Evolutionary conservation across 2,888 invertebrate species (phyloP).

Genomic region (Heliconius sara): DNA sequence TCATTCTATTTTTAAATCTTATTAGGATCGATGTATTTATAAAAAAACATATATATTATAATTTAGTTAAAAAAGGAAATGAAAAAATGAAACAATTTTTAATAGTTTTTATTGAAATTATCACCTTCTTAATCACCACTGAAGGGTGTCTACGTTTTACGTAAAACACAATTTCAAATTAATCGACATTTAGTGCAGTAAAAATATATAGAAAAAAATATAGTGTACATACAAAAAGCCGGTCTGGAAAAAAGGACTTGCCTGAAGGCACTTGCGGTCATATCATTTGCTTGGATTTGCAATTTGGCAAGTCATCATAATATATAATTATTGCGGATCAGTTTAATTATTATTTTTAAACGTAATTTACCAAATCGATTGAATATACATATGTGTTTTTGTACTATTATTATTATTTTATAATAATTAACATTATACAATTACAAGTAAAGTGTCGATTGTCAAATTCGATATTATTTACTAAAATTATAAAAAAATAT

Average conservation of each 20-base stretch:
- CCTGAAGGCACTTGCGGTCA: constrained; percentile 81
- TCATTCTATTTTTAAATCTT: too few species aligned
- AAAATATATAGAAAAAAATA: constrained; percentile 50
- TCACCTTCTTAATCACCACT: constrained; percentile 79
- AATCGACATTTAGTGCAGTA: constrained; percentile 60
- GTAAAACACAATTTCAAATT: constrained; percentile 78
- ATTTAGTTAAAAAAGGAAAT: constrained; percentile 43
- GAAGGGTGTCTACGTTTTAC: constrained; percentile 82
- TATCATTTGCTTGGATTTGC: constrained; percentile 68
- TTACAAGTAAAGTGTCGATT: background rate
- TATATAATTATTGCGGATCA: constrained; percentile 25
- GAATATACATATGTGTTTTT: constrained; percentile 9
- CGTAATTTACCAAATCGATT: constrained; percentile 31
- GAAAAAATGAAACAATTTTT: constrained; percentile 60
- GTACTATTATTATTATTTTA: constrained; percentile 15
- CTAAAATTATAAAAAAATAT: constrained; percentile 12
- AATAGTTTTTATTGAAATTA: constrained; percentile 81
- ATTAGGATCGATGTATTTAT: too few species aligned
- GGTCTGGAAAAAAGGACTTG: constrained; percentile 71
- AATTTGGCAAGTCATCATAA: constrained; percentile 65
- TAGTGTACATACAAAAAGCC: constrained; percentile 53
- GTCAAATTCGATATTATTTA: background rate
- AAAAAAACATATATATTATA: background rate
- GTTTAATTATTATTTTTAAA: constrained; percentile 23
- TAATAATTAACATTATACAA: constrained; percentile 10